Percentiles rank a stretch among this genome's conserved stretches.
These are phyloP conservation scores for Apocheima hispidaria DNA, from an alignment of 2,888 invertebrate genomes.

Conservation along the genomic window DNA sequence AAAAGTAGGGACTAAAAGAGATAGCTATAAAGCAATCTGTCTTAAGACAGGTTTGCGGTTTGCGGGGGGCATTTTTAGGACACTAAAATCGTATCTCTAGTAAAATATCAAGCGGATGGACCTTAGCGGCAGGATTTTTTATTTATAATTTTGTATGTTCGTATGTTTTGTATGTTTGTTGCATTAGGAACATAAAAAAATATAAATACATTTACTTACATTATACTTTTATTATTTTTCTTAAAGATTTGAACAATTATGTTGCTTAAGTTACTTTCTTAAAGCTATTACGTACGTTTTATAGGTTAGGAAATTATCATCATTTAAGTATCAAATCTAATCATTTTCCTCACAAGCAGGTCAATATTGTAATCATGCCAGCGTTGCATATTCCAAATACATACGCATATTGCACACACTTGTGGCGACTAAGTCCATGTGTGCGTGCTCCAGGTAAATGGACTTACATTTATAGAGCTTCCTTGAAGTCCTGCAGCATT, in stretches of 20 bases:
- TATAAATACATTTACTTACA: background rate
- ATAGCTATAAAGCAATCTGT: too few relatives aligned
- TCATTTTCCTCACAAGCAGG: background rate
- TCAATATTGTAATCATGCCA: conserved; percentile 31
- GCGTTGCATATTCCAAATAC: conserved; percentile 29
- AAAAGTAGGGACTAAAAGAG: too few relatives aligned
- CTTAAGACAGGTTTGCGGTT: too few relatives aligned
- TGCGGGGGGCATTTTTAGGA: too few relatives aligned
- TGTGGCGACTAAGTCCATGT: background rate
- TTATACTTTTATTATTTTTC: background rate
- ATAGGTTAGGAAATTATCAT: background rate
- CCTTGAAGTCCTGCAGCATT: background rate
- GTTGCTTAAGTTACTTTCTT: background rate
- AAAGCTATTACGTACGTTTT: too few relatives aligned
- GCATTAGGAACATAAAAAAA: too few relatives aligned
- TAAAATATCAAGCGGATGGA: too few relatives aligned
- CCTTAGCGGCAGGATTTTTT: too few relatives aligned
- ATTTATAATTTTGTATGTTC: too few relatives aligned
- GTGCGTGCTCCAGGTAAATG: conserved; percentile 18
- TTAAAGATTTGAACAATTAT: background rate
- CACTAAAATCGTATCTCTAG: too few relatives aligned
- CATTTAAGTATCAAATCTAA: conserved; percentile 12
- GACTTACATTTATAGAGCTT: conserved; percentile 7
- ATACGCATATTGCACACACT: conserved; percentile 6
- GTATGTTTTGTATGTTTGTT: too few relatives aligned